Percentiles rank a stretch among this genome's conserved stretches.
Evolutionary conservation across 1,140 invertebrate genomes (phyloP).

Genomic region (Lordiphosa stackelbergi): DNA sequence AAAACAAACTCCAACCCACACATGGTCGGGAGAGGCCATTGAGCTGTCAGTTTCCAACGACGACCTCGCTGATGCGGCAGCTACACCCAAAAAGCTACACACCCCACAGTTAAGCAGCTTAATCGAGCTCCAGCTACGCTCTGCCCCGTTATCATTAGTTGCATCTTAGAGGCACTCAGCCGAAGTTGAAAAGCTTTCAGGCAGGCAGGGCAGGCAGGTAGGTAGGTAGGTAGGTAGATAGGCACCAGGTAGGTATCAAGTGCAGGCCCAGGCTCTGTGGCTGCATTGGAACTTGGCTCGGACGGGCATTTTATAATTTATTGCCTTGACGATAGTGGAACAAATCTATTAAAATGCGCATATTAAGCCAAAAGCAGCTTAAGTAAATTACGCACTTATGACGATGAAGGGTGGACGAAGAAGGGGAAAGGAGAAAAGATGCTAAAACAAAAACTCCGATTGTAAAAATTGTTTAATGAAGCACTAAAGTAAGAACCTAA

Average conservation of each 20-base stretch:
- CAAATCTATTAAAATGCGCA: conserved; percentile 76
- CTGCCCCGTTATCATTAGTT: conserved; percentile 69
- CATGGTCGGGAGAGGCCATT: conserved; percentile 40
- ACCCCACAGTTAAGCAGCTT: conserved; percentile 72
- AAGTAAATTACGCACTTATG: conserved; percentile 74
- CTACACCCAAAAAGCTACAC: conserved; percentile 71
- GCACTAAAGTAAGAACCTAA: conserved; percentile 52
- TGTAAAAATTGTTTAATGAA: conserved; percentile 65
- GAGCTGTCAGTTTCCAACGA: conserved; percentile 57
- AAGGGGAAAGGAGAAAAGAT: conserved; percentile 16
- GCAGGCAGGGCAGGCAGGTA: not conserved
- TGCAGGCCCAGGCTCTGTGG: conserved; percentile 1
- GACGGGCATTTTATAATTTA: conserved; percentile 68
- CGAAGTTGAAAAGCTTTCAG: conserved; percentile 66
- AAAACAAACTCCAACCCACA: conserved; percentile 53
- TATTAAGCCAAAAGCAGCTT: conserved; percentile 74
- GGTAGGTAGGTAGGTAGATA: not conserved
- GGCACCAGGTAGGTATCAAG: conserved; percentile 10
- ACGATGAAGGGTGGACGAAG: conserved; percentile 17
- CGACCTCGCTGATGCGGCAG: conserved; percentile 69
- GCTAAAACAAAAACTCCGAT: conserved; percentile 54
- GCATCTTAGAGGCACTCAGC: conserved; percentile 74
- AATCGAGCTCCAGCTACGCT: conserved; percentile 51
- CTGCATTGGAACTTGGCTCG: conserved; percentile 12
- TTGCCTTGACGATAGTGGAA: conserved; percentile 75